Percentiles rank a stretch among this genome's conserved stretches.
Evolutionary conservation across 2,888 invertebrate species (phyloP).

Genomic region (Ptilodon capucinus): DNA sequence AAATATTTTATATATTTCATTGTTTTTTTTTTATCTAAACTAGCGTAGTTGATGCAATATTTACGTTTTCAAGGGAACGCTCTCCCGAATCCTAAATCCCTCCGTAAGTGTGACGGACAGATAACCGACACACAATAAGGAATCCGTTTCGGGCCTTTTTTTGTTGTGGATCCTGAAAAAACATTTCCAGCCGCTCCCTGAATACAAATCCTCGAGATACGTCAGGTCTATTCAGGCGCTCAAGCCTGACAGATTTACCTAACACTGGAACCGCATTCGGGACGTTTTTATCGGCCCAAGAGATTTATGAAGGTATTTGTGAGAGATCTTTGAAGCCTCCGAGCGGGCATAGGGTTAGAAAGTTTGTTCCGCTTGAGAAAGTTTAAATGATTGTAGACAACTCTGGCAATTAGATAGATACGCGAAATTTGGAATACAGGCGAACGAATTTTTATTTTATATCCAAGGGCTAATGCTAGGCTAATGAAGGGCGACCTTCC

Average conservation of each 20-base stretch:
- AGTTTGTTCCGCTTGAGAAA: not conserved
- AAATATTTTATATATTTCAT: no score
- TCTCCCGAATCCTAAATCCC: not conserved
- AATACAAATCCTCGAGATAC: conserved; percentile 1
- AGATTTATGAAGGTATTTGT: not conserved
- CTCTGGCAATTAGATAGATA: no score
- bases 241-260: not conserved
- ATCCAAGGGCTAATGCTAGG: no score
- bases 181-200: not conserved
- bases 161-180: not conserved
- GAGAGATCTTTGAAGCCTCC: not conserved
- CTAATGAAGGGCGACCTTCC: no score
- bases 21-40: not conserved
- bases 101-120: conserved; percentile 1
- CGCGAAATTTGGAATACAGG: no score
- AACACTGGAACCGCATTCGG: not conserved
- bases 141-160: not conserved
- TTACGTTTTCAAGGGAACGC: not conserved
- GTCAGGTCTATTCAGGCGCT: not conserved
- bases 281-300: not conserved
- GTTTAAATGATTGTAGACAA: not conserved
- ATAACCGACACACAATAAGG: conserved; percentile 1
- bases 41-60: not conserved
- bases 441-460: no score
- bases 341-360: not conserved